phyloP scores from a whole-genome alignment of 2,113 vertebrate genomes.

The Arothron firmamentum region DNA sequence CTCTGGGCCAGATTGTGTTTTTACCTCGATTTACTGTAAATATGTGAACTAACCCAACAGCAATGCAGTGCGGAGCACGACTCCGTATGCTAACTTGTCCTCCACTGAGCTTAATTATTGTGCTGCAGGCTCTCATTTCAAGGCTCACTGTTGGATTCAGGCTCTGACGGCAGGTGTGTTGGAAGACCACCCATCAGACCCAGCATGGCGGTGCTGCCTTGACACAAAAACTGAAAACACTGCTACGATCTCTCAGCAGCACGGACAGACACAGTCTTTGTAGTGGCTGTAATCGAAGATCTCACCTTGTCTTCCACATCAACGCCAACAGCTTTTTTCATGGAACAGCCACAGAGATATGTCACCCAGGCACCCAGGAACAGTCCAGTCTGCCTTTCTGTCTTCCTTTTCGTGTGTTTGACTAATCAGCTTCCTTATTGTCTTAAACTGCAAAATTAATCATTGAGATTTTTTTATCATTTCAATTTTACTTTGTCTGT shows the following conservation, averaged over 20 bases:
- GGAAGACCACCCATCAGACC: constrained; percentile 31
- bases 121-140: constrained; percentile 36
- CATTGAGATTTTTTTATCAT: constrained; percentile 2
- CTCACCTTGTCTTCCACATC: constrained; percentile 45
- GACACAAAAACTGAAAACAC: constrained; percentile 30
- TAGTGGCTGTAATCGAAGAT: constrained; percentile 44
- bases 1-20: not conserved
- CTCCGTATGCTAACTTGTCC: constrained; percentile 10
- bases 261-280: constrained; percentile 7
- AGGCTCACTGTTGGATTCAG: constrained; percentile 31
- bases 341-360: constrained; percentile 39
- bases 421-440: constrained; percentile 24
- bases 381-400: constrained; percentile 20
- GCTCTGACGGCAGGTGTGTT: constrained; percentile 21
- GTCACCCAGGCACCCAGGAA: constrained; percentile 32
- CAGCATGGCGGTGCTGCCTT: constrained; percentile 26
- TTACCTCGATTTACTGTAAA: not conserved
- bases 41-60: not conserved
- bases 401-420: constrained; percentile 18
- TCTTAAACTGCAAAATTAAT: constrained; percentile 1
- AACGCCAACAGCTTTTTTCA: constrained; percentile 58
- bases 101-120: constrained; percentile 2
- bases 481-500: constrained; percentile 19
- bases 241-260: constrained; percentile 5
- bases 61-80: constrained; percentile 3